Base-by-base conservation (phyloP, 2,113 vertebrate species). In the Numida meleagris region DNA sequence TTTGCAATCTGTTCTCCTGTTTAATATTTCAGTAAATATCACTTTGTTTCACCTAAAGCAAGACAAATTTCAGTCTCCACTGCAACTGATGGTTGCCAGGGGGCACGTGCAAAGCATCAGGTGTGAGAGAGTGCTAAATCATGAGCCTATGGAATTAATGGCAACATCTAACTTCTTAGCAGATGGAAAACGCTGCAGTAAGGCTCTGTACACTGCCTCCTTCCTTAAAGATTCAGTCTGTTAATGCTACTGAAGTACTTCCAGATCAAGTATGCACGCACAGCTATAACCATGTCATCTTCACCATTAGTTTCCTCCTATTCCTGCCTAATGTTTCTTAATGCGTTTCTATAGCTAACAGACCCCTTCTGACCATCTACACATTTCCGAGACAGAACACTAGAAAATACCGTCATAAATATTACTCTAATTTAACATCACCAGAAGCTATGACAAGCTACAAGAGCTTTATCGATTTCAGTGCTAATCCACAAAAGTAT, bases 1-100 rank as follows among this genome's bases (percentile, higher is more conserved):
- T 97, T 96, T 94, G 91, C 97, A 98, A 97, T 97, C 97, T 98
- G 97, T 96, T 97, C 94, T 97, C 72, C 89, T 96, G 70, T 96
- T 97, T 97, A 97, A 97, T 97, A 97, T 97, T 97, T 97, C 94
- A 97, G 94, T 97, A 98, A 97, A 96, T 97, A 97, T 96, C 95
- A 95, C 95, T 97, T 96, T 97, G 94, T 97, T 97, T 96, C 93
- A 96, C 97, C 95, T 96, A 96, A 95, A 98, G 96, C 96, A 96
- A 97, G 97, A 97, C 91, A 96, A 96, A 98, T 97, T 96, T 94
- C 86, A 91, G 89, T 75, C 94, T 97, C 93, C 95, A 66, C 88
- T 70, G 93, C 89, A 95, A 88, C 27, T 94, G 94, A 96, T 94
- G 92, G 82, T 88, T 96, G 96, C 96, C 77, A 59, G 84, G 87